Conservation (phyloP, 2,797 vertebrate genomes). For the Darevskia nairensis region DNA sequence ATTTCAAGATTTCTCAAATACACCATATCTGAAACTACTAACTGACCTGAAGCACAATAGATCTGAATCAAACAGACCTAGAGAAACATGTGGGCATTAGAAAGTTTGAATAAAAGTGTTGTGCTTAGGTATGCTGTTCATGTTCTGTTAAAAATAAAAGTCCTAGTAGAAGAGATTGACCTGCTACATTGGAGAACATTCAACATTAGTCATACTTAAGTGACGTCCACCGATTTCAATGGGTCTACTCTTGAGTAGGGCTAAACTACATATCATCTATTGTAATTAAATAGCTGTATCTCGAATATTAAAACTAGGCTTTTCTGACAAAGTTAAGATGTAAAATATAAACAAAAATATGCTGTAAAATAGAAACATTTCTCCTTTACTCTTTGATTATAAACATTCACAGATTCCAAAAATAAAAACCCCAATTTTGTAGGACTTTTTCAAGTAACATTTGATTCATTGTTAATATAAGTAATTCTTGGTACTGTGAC, state of each 20-base stretch:
- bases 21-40: not conserved
- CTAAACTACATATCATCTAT: not conserved
- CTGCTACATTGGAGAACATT: constrained; percentile 26
- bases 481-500: constrained; percentile 53
- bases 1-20: constrained; percentile 23
- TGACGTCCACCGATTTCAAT: too few species aligned
- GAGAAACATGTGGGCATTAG: constrained; percentile 46
- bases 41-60: constrained; percentile 40
- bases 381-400: constrained; percentile 65
- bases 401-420: constrained; percentile 69
- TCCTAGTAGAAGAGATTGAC: constrained; percentile 51
- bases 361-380: constrained; percentile 70
- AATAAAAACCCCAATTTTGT: constrained; percentile 67
- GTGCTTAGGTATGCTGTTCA: constrained; percentile 56
- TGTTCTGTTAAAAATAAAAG: constrained; percentile 61
- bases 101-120: constrained; percentile 57
- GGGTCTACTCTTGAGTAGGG: not conserved
- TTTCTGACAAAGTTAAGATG: constrained; percentile 63
- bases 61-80: constrained; percentile 49
- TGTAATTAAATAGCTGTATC: constrained; percentile 54
- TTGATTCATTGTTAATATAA: constrained; percentile 64
- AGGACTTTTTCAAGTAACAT: constrained; percentile 68
- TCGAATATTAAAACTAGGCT: constrained; percentile 57
- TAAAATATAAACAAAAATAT: constrained; percentile 71
- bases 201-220: too few species aligned